Conservation (phyloP, 2,113 vertebrate species). For the Coptodon rendalli region DNA sequence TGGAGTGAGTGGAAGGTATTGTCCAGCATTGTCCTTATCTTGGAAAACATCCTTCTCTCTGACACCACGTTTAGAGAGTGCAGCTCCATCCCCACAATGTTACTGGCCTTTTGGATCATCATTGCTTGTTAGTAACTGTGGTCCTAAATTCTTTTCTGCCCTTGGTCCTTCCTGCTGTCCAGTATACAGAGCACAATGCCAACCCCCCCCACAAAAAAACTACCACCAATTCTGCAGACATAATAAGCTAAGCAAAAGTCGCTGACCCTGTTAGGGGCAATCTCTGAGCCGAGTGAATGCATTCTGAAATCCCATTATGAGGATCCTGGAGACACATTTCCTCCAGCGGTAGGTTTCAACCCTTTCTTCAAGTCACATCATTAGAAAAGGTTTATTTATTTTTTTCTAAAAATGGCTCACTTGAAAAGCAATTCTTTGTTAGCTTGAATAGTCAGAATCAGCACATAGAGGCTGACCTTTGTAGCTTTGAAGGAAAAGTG, state of each 20-base stretch:
- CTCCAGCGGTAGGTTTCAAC: not conserved
- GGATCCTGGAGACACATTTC: not conserved
- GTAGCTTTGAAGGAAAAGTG: not conserved
- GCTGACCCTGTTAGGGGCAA: conserved; percentile 9
- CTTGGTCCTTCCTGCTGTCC: not conserved
- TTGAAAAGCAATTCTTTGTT: not conserved
- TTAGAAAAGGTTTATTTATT: not conserved
- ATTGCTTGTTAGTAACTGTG: not conserved
- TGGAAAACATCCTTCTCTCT: not conserved
- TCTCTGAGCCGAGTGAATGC: not conserved
- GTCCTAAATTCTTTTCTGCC: not conserved
- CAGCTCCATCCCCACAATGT: not conserved
- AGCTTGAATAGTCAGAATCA: not conserved
- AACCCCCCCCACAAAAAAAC: not conserved
- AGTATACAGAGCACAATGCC: not conserved
- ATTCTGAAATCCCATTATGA: conserved; percentile 20
- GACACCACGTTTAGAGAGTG: not conserved
- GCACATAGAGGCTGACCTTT: not conserved
- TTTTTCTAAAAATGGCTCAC: not conserved
- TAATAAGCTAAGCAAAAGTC: conserved; percentile 13
- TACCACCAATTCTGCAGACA: not conserved
- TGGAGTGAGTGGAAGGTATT: not conserved
- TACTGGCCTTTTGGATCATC: not conserved
- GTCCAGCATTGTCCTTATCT: not conserved
- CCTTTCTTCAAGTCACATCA: not conserved